Evolutionary conservation across 2,888 invertebrate species (phyloP).

Genomic region (Altica lythri): DNA sequence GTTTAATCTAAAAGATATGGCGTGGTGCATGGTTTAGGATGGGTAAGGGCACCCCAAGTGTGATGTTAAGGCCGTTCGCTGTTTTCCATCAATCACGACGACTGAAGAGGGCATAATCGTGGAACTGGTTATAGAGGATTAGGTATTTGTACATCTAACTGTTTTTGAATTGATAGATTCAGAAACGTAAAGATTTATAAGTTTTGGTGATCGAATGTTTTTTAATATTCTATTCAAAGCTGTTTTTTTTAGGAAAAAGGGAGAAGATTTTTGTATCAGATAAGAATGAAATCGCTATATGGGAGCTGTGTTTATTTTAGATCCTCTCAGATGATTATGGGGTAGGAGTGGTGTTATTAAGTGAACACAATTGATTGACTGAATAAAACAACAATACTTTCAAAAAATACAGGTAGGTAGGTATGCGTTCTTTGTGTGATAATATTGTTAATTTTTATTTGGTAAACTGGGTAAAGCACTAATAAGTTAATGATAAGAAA

Average conservation of each 20-base stretch:
- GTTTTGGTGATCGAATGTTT: slow-evolving; percentile 7
- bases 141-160: slow-evolving; percentile 17
- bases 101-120: slow-evolving; percentile 28
- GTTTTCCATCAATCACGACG: slow-evolving; percentile 53
- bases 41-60: slow-evolving; percentile 51
- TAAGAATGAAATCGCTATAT: no score
- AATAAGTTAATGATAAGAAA: no score
- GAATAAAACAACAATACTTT: no score
- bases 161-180: slow-evolving; percentile 12
- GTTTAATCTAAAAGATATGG: slow-evolving; percentile 27
- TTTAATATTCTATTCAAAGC: slow-evolving; percentile 13
- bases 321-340: no score
- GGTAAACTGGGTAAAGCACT: no score
- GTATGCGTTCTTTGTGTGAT: no score
- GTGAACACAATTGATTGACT: no score
- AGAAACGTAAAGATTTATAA: slow-evolving; percentile 13
- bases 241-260: slow-evolving; percentile 7
- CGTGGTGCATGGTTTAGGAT: slow-evolving; percentile 23
- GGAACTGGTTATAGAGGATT: slow-evolving; percentile 23
- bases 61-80: slow-evolving; percentile 46
- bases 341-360: no score
- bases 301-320: no score
- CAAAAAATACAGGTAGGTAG: no score
- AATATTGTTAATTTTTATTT: no score
- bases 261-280: no score